Evolutionary conservation across 2,113 vertebrate species (phyloP).

Genomic region (Solenodon paradoxus): DNA sequence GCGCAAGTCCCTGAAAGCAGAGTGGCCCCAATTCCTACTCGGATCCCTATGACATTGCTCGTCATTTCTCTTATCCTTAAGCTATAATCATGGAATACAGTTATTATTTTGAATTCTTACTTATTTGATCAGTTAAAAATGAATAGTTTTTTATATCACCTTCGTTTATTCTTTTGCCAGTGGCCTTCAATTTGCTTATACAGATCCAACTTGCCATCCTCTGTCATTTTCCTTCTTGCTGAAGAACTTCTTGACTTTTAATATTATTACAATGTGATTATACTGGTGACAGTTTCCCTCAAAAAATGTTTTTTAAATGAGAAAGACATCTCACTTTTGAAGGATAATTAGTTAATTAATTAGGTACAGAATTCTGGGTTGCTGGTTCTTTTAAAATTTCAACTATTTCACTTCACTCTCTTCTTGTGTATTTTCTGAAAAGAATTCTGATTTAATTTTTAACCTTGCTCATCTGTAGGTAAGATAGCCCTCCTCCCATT

Average conservation of each 20-base stretch:
- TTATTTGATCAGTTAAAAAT: neutral
- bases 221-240: neutral
- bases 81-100: neutral
- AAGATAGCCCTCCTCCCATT: neutral
- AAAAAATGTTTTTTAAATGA: too few species aligned
- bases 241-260: neutral
- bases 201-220: neutral
- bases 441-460: neutral
- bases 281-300: neutral
- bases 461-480: neutral
- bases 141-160: neutral
- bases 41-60: neutral
- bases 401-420: neutral
- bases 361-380: neutral
- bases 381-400: neutral
- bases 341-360: neutral
- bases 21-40: neutral
- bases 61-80: neutral
- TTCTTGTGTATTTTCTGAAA: neutral
- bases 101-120: neutral
- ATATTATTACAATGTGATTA: neutral
- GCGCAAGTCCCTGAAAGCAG: neutral
- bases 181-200: neutral
- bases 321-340: neutral
- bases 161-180: neutral